Base-by-base conservation (phyloP, 2,797 vertebrate genomes). In the Staurois parvus region DNA sequence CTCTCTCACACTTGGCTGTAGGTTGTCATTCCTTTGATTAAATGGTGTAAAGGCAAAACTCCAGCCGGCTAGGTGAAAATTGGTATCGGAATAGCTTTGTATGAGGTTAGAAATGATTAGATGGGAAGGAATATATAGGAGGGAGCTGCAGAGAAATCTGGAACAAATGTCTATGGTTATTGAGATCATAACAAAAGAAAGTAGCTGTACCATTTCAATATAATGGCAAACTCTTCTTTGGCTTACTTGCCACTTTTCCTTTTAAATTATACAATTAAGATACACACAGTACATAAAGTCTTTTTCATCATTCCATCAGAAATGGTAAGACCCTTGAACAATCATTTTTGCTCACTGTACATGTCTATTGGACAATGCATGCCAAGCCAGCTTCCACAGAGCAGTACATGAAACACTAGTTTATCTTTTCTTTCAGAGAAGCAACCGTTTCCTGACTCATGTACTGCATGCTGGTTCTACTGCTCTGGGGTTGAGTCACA, bases 21-120 rank as follows among this genome's bases (percentile, higher is more conserved):
- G 70, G 19, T 84, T 88, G 83, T 83, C 88, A 89, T 89, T 85
- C 86, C 56, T 89, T 91, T 92, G 88, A 90, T 91, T 90, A 91
- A 91, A 90, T 89, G 87, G 88, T 89, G 42, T 85, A 85, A 76
- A 87, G 82, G 83, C 91, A 87, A 87, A 75, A 73, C 0, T 87
- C 72, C 69, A 11, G 84, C 84, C 76, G 48, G 70, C 89, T 89
- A 92, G 91, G 88, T 89, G 90, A 76, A 88, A 76, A 88, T 90
- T 91, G 85, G 82, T 85, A 72, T 89, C 9, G 0, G 82, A 89
- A 87, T 91, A 92, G 86, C 89, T 86, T 90, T 90, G 87, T 91
- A 88, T 91, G 84, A 88, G 89, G 87, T 73, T 90, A 83, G 84
- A 91, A 91, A 89, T 91, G 84, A 87, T 15, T 87, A 77, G 34